phyloP scores from a whole-genome alignment of 2,797 vertebrate genomes.

The Brachyrhaphis roseni region DNA sequence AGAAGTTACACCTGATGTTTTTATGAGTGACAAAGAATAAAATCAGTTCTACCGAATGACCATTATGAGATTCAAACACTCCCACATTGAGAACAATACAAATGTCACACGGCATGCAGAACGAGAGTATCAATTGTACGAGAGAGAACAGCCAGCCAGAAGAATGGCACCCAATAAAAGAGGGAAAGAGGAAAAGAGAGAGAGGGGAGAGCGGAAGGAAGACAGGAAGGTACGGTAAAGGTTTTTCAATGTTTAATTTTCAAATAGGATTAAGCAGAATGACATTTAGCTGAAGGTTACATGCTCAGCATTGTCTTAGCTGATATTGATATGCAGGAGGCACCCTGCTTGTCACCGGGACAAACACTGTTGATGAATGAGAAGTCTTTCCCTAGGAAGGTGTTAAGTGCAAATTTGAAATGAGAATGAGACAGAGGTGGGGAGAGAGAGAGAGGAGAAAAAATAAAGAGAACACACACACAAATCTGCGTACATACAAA shows the following conservation, averaged over 20 bases:
- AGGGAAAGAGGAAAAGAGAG: constrained; percentile 18
- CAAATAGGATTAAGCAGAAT: constrained; percentile 92
- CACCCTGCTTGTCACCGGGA: constrained; percentile 86
- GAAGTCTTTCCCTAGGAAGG: constrained; percentile 84
- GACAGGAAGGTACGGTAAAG: constrained; percentile 81
- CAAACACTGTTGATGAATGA: constrained; percentile 90
- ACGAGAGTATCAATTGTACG: constrained; percentile 45
- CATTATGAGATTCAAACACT: constrained; percentile 59
- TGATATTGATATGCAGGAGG: constrained; percentile 89
- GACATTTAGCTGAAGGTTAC: constrained; percentile 91
- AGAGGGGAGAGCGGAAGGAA: constrained; percentile 63
- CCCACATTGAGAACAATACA: constrained; percentile 78
- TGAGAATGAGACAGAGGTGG: constrained; percentile 68
- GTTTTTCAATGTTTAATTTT: constrained; percentile 91
- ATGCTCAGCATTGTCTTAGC: constrained; percentile 86
- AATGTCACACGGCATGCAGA: constrained; percentile 78
- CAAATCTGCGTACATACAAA: constrained; percentile 34
- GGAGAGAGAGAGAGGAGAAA: constrained; percentile 29
- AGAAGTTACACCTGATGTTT: constrained; percentile 44
- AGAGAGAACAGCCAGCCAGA: constrained; percentile 40
- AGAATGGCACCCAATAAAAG: constrained; percentile 66
- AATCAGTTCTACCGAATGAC: constrained; percentile 58
- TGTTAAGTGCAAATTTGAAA: constrained; percentile 89
- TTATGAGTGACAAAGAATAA: constrained; percentile 56
- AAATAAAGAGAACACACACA: constrained; percentile 27